Percentiles rank a stretch among this genome's conserved stretches.
Evolutionary conservation across 2,113 vertebrate genomes (phyloP).

Genomic region (Rhinoptilus africanus): DNA sequence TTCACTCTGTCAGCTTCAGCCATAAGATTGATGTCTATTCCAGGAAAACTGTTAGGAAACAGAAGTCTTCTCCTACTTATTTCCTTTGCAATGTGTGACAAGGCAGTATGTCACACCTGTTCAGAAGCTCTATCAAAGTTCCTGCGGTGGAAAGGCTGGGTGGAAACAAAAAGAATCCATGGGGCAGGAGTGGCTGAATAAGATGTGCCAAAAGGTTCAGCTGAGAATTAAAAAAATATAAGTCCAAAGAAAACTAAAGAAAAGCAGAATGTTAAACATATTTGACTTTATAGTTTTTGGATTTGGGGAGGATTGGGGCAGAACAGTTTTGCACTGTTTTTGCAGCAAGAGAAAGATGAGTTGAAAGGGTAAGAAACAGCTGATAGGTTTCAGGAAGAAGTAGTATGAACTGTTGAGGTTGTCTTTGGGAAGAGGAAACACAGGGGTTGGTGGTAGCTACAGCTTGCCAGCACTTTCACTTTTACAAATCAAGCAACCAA

Average conservation of each 20-base stretch:
- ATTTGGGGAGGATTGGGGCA: not conserved
- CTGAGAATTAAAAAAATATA: not conserved
- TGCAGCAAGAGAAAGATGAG: not conserved
- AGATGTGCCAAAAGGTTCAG: not conserved
- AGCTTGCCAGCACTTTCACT: not conserved
- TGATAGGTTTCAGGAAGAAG: not conserved
- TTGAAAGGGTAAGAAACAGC: not conserved
- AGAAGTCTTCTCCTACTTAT: not conserved
- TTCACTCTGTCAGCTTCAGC: not conserved
- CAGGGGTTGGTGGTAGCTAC: accelerated
- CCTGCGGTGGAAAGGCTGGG: not conserved
- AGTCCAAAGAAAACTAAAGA: not conserved
- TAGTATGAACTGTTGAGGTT: not conserved
- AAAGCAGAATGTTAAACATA: not conserved
- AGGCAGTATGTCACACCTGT: not conserved
- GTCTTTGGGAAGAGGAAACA: not conserved
- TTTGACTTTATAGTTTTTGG: not conserved
- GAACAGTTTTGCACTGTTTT: not conserved
- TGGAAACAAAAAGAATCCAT: not conserved
- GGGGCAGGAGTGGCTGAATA: not conserved
- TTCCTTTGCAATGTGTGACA: not conserved
- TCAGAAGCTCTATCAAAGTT: not conserved
- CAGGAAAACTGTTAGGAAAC: not conserved
- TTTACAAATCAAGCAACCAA: not conserved
- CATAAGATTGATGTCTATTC: not conserved